Conservation (phyloP, 2,113 vertebrate genomes). For the Psammodynastes pulverulentus region DNA sequence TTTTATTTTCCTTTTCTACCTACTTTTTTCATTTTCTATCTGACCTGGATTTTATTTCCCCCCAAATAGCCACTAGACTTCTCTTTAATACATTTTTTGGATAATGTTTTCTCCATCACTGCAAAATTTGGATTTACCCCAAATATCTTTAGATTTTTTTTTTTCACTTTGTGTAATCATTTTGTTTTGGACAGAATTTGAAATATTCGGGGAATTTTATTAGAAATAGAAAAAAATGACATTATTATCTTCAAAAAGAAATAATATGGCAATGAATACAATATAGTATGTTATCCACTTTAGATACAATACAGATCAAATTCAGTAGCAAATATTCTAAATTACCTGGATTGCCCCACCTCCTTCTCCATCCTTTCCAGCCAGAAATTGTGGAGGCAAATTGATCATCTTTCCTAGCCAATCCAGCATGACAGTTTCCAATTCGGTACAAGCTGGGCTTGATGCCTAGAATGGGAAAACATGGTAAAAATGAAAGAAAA, state of each 20-base stretch:
- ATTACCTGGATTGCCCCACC: conserved; percentile 96
- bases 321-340: background rate
- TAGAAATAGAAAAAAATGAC: background rate
- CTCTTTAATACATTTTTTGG: background rate
- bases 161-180: background rate
- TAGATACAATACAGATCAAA: background rate
- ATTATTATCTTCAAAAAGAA: background rate
- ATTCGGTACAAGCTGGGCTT: conserved; percentile 93
- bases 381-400: conserved; percentile 86
- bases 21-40: background rate
- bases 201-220: background rate
- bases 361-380: conserved; percentile 76
- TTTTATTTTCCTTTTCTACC: background rate
- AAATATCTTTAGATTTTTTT: background rate
- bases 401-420: conserved; percentile 94
- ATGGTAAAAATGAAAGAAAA: background rate
- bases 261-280: background rate
- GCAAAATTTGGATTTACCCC: background rate
- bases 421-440: conserved; percentile 94
- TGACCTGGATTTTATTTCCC: background rate
- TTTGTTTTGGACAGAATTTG: background rate
- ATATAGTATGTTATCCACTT: background rate
- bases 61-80: background rate
- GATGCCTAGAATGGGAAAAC: conserved; percentile 73
- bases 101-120: background rate